Evolutionary conservation across 2,888 invertebrate species (phyloP), one percentile per base, ranked within the genome.

Genomic region (Macrophya annulata): DNA sequence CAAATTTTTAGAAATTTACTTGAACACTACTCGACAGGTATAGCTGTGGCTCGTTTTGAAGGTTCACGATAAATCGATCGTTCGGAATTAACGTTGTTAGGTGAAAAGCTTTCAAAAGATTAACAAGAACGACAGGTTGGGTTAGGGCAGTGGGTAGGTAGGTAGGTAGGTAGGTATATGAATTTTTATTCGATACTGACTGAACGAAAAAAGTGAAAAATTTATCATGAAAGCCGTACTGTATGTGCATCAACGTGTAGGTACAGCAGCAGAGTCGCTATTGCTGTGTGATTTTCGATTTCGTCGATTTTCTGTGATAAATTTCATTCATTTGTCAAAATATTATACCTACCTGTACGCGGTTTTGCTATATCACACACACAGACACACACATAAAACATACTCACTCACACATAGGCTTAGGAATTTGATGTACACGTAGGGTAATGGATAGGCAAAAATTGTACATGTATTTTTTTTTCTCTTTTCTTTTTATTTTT

Each of bases 31-130:
- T 62, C 62, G 62, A 25, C 25, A 21, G 62, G 62, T 31, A 31
- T 31, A 31, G 31, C 10, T 25, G 37, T 68, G 37, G 31, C 31
- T 37, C 68, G 37, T 68, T 68, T 68, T 37, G 21, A 68, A 68
- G 68, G 68, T 74, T 45, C 74, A 21, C 74, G 10, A 40, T 51
- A 15, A 62, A 62, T 81, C 51, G 43, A 81, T 62, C 37, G 81
- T 62, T 62, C 37, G 51, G 81, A 81, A 59, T 81, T 62, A 81
- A 81, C 81, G 81, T 81, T 81, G 81, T 81, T 40, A 62, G 62
- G 81, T 40, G 81, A 83, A 68, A 68, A 45, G 68, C 83, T 83
- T 83, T 83, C 68, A 68, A 83, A 68, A 68, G 83, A 83, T 83
- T 83, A 83, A 48, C 68, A 83, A 83, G 17, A 48, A 48, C 68